These are phyloP conservation scores for Diplodus puntazzo DNA, from an alignment of 2,797 vertebrate species.

Conservation along the genomic window DNA sequence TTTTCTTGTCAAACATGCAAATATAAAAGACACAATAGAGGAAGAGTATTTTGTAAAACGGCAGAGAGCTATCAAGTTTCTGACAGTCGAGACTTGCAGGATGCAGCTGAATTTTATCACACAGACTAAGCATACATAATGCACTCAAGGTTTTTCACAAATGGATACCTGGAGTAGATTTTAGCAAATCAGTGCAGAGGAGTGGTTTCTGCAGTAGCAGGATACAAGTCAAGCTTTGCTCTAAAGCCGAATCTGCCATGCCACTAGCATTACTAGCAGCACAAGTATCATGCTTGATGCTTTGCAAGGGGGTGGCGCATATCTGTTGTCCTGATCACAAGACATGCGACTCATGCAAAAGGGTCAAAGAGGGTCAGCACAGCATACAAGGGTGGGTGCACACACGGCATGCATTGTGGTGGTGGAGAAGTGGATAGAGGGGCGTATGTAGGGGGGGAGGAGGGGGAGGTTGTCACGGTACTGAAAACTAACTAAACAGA, in stretches of 20 bases:
- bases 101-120: constrained; percentile 29
- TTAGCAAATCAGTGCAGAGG: neutral
- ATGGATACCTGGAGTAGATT: constrained; percentile 21
- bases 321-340: constrained; percentile 44
- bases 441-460: neutral
- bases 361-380: constrained; percentile 50
- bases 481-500: constrained; percentile 25
- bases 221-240: constrained; percentile 24
- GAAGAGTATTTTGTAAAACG: neutral
- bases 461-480: constrained; percentile 19
- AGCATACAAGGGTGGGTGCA: constrained; percentile 65
- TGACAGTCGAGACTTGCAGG: constrained; percentile 1
- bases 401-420: constrained; percentile 71
- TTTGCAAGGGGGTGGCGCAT: constrained; percentile 27
- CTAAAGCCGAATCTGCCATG: constrained; percentile 14
- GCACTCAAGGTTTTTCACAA: constrained; percentile 15
- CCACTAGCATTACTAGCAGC: constrained; percentile 18
- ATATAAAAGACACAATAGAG: neutral
- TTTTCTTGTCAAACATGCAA: constrained; percentile 23
- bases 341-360: constrained; percentile 87
- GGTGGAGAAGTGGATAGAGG: constrained; percentile 33
- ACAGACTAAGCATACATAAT: constrained; percentile 33
- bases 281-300: constrained; percentile 44
- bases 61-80: neutral
- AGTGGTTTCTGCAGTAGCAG: constrained; percentile 16